Base-by-base conservation (phyloP, 2,888 invertebrate species). In the Apamea epomidion region DNA sequence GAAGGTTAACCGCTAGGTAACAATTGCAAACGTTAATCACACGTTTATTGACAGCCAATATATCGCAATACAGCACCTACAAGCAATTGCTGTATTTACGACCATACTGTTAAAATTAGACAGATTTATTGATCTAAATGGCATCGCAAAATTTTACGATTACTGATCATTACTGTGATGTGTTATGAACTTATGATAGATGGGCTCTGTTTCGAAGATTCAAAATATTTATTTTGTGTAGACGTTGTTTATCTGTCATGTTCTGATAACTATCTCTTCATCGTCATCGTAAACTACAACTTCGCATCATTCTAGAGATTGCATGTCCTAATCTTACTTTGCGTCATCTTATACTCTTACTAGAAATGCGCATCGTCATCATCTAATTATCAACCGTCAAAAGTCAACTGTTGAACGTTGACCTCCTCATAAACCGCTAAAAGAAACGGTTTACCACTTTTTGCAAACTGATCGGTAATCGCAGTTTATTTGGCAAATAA, bases 11-110 rank as follows among this genome's bases (percentile, higher is more conserved):
- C 25, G 29, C 51, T 58, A 21, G 51, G 37, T 54, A 51, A 84
- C 68, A 77, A 87, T 78, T 72, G 64, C 45, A 74, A 18, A 62
- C 60, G 65, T 78, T 83, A 87, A 78, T 76, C 87, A 75, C 75
- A 70, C 72, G 60, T 75, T 74, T 62, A 78, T 78, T 78, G 79
- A 74, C 78, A 73, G 29, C 73, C 25, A 54, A 84, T 70, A 69
- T 77, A 76, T 69, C 37, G 51, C 62, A 67, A 60, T 5, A 84
- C 58, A 70, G 37, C 73, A 83, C 68, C 72, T 86, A 58, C 42
- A 64, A 75, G 62, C 62, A 68, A 73, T 87, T 74, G 54, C 70
- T 67, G 62, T 72, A 86, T 83, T 82, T 67, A 84, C 48, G 65
- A 67, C 37, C 14, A 29, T 65, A 62, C 45, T 37, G n/a, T 69